Percentiles rank a stretch among this genome's conserved stretches.
Conservation (phyloP, 1,140 invertebrate genomes). For the Habropoda laboriosa region DNA sequence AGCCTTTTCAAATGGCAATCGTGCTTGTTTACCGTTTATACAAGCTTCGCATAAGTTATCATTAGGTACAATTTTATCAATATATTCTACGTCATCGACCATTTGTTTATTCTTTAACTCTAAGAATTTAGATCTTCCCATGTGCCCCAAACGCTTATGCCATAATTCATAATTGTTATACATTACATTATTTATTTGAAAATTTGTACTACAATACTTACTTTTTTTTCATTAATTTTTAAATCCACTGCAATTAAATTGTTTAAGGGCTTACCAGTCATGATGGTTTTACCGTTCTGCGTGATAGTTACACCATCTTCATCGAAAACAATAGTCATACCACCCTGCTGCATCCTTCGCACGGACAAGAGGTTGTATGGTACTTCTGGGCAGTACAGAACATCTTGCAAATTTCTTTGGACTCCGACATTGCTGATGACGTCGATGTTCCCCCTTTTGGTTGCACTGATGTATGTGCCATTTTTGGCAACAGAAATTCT, state of each 20-base stretch:
- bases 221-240: not conserved
- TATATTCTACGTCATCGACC: not conserved
- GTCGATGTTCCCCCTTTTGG: not conserved
- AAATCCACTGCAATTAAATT: slow-evolving; percentile 7
- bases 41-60: too few species aligned
- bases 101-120: slow-evolving; percentile 9
- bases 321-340: not conserved
- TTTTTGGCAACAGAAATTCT: not conserved
- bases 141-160: not conserved
- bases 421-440: not conserved
- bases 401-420: not conserved
- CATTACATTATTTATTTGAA: not conserved
- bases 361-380: not conserved
- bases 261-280: not conserved
- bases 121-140: not conserved
- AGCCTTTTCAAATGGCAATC: too few species aligned
- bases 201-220: not conserved
- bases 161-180: slow-evolving; percentile 1
- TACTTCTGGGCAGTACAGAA: not conserved
- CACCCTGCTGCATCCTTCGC: not conserved
- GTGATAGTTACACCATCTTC: not conserved
- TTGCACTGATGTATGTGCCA: not conserved
- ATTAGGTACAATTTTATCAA: not conserved
- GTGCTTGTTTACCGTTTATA: too few species aligned
- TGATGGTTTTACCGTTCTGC: not conserved